Evolutionary conservation across 2,888 invertebrate genomes (phyloP), one percentile per base, ranked within the genome.

Genomic region (Lepidochitona cinerea): DNA sequence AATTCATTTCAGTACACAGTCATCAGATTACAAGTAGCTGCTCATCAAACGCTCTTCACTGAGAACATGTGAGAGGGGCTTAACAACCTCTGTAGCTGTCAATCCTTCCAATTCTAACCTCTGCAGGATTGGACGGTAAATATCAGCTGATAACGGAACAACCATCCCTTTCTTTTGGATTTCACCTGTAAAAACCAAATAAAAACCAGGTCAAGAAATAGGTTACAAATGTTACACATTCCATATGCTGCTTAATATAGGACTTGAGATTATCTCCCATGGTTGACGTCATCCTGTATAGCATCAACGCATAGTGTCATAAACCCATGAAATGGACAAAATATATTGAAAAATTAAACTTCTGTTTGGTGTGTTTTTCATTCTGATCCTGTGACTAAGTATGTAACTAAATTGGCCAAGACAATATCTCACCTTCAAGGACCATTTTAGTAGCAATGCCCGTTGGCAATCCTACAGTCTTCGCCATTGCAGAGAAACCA

Each of bases 391-490:
- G 49, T 41, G 49, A 14, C 18, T 41, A 18, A 14, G 12, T 41
- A 26, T 59, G 12, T n/a, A 23, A 59, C n/a, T n/a, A n/a, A n/a
- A n/a, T n/a, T n/a, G n/a, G n/a, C n/a, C n/a, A 3, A 65, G n/a
- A 59, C 3, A 59, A 36, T 29, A 37, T 73, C 90, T 90, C 91
- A 96, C 98, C 98, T 91, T 98, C 97, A 18, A 99, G 92, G 76
- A 99, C 94, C 99, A 99, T 99, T 91, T 97, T 97, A 0, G 97
- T 94, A 0, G 98, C 97, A 83, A 99, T 99, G 29, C 97, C 99
- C 6, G 97, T 95, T 0, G 95, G 99, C 92, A 94, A 96, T 32
- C 97, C 97, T 9, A 97, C 97, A 9, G 96, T 96, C 86, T 95
- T 94, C 0, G 97, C 95, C 99, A 99, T 99, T 35, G 99, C 99